phyloP scores from a whole-genome alignment of 2,888 invertebrate species.

The Cremastinae sp. region DNA sequence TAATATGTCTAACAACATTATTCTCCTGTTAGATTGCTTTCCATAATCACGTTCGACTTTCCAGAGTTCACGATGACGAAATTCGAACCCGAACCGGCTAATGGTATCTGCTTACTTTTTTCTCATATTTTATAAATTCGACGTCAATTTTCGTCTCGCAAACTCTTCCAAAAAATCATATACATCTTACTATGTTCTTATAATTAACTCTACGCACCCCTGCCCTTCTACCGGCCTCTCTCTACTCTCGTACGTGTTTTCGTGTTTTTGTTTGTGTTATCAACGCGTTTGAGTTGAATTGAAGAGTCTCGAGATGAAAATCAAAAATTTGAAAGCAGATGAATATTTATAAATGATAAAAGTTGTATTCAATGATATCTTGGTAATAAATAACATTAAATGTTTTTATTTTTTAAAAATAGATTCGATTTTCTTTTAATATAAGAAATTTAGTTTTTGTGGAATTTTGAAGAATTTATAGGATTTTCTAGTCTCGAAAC shows the following conservation, averaged over 20 bases:
- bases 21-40: slow-evolving; percentile 78
- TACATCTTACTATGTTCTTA: slow-evolving; percentile 69
- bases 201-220: slow-evolving; percentile 55
- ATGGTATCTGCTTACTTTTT: background rate
- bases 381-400: too few relatives aligned
- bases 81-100: slow-evolving; percentile 26
- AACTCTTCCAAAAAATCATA: slow-evolving; percentile 70
- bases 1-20: slow-evolving; percentile 79
- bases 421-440: too few relatives aligned
- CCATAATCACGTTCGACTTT: slow-evolving; percentile 75
- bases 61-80: slow-evolving; percentile 62
- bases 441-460: background rate
- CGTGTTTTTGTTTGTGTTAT: background rate
- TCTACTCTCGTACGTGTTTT: slow-evolving; percentile 11
- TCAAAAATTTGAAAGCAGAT: too few relatives aligned
- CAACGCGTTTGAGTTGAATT: background rate
- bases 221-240: slow-evolving; percentile 31
- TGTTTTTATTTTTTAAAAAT: too few relatives aligned
- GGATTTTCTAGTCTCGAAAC: too few relatives aligned
- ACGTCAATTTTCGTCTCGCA: slow-evolving; percentile 60
- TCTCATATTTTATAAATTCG: slow-evolving; percentile 19
- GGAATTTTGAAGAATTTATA: too few relatives aligned
- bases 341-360: too few relatives aligned
- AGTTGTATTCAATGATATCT: too few relatives aligned
- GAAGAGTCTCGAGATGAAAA: background rate